Evolutionary conservation across 2,888 invertebrate species (phyloP).

Genomic region (Kryphioiulus occultus): DNA sequence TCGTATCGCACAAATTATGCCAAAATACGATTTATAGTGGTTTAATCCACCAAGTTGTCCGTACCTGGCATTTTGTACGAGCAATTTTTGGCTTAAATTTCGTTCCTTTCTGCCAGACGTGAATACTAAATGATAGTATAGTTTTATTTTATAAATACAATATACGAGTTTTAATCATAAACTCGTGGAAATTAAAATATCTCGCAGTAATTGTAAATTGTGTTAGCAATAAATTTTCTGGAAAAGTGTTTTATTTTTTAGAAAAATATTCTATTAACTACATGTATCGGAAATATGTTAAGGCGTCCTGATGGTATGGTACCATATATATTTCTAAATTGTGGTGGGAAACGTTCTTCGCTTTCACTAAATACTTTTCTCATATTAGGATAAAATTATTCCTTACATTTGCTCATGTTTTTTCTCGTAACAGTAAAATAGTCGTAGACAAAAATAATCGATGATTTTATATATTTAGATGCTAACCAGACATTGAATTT

Average conservation of each 20-base stretch:
- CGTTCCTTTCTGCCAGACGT: not conserved
- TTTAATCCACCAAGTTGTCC: not conserved
- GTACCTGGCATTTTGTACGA: not conserved
- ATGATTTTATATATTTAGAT: too few species aligned
- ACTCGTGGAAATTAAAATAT: not conserved
- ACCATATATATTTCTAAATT: too few species aligned
- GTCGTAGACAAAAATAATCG: too few species aligned
- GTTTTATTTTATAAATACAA: not conserved
- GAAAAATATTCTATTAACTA: not conserved
- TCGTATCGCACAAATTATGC: not conserved
- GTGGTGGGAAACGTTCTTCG: too few species aligned
- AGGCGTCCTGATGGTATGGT: too few species aligned
- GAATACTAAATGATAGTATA: not conserved
- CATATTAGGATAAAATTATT: too few species aligned
- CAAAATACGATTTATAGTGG: not conserved
- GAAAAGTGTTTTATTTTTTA: not conserved
- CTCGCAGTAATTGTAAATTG: not conserved
- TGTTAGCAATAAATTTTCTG: slow-evolving; percentile 1
- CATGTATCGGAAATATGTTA: too few species aligned
- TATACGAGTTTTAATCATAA: not conserved
- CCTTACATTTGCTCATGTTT: too few species aligned
- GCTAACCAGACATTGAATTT: too few species aligned
- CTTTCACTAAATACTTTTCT: too few species aligned
- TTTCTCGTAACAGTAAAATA: too few species aligned
- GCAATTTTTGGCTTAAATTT: not conserved